phyloP scores from a whole-genome alignment of 2,888 invertebrate species.

The Hydropsyche betteni region DNA sequence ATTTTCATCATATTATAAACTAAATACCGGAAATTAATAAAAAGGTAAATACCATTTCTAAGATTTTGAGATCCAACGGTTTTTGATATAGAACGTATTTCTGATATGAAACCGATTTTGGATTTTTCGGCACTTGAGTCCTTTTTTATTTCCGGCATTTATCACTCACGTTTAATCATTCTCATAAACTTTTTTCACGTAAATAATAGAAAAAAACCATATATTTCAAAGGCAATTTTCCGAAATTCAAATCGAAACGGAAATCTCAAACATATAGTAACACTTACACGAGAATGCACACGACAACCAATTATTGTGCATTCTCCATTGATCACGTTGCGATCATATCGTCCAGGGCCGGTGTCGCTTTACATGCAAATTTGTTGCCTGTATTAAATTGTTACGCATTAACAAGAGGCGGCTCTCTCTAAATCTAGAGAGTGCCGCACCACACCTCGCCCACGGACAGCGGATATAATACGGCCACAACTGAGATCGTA shows the following conservation, averaged over 20 bases:
- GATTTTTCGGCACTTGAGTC: too few relatives aligned
- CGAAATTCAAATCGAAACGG: not conserved
- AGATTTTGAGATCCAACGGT: too few relatives aligned
- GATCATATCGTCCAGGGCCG: conserved; percentile 25
- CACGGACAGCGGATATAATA: not conserved
- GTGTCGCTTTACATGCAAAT: conserved; percentile 31
- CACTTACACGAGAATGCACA: not conserved
- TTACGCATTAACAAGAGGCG: conserved; percentile 39
- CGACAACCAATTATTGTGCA: conserved; percentile 15
- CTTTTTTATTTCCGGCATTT: too few relatives aligned
- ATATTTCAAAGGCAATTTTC: not conserved
- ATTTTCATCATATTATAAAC: too few relatives aligned
- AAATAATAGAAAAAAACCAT: too few relatives aligned
- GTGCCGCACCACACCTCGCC: conserved; percentile 24
- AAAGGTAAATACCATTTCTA: too few relatives aligned
- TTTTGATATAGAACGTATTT: too few relatives aligned
- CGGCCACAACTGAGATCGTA: not conserved
- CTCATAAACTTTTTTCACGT: too few relatives aligned
- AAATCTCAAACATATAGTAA: not conserved
- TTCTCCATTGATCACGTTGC: not conserved
- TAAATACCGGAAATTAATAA: too few relatives aligned
- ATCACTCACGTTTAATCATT: too few relatives aligned
- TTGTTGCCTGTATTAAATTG: conserved; percentile 38
- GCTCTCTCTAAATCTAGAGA: conserved; percentile 30
- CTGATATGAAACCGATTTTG: too few relatives aligned